These are phyloP conservation scores for Eilema sororculum DNA, from an alignment of 2,888 invertebrate species.

Conservation along the genomic window DNA sequence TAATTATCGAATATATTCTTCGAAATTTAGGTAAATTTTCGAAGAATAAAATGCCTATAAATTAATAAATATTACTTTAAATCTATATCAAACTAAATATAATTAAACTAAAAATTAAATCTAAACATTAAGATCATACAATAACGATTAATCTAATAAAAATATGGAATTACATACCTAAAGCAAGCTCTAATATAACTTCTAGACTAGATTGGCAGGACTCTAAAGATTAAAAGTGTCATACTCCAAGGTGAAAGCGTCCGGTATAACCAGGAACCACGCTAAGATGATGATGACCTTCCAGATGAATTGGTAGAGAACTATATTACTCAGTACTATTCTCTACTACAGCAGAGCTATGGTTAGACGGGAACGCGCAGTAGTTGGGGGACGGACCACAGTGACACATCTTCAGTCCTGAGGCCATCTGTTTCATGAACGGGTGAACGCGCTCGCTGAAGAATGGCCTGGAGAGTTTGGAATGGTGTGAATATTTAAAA, in stretches of 20 bases:
- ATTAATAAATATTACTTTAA: background rate
- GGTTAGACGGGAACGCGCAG: background rate
- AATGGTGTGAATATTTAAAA: background rate
- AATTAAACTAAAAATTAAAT: slow-evolving; percentile 3
- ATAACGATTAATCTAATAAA: background rate
- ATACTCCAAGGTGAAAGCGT: too few species aligned
- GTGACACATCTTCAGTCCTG: slow-evolving; percentile 39
- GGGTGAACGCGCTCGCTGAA: slow-evolving; percentile 77
- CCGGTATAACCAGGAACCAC: too few species aligned
- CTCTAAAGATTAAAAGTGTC: too few species aligned
- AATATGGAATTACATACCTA: background rate
- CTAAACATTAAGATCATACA: background rate
- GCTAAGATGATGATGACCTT: background rate
- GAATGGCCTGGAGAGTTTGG: slow-evolving; percentile 63
- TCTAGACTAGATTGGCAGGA: too few species aligned
- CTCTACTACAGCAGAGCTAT: background rate
- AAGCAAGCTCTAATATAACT: background rate
- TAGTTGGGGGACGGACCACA: background rate
- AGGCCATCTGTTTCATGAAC: slow-evolving; percentile 72
- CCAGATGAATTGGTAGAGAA: background rate
- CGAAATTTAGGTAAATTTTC: background rate
- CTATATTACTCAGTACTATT: background rate
- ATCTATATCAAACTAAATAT: background rate
- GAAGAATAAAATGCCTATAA: background rate
- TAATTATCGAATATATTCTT: too few species aligned